A percentile compares a stretch with the other conserved stretches of the same genome.
Evolutionary conservation across 2,113 vertebrate species (phyloP).

Genomic region (Notiomystis cincta): DNA sequence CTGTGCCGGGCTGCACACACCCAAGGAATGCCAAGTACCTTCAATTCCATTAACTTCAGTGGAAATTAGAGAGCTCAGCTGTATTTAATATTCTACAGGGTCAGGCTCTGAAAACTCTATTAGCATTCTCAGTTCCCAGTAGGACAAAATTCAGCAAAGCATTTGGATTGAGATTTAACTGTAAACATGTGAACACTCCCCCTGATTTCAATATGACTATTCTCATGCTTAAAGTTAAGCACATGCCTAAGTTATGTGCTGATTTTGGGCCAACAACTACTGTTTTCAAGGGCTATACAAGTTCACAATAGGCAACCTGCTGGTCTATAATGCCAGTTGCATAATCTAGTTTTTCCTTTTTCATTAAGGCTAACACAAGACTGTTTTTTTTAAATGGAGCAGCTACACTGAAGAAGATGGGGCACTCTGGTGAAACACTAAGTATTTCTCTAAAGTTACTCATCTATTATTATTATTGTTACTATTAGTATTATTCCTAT

Average conservation of each 20-base stretch:
- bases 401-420: not conserved
- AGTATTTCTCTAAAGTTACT: not conserved
- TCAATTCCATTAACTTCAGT: slow-evolving; percentile 49
- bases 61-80: slow-evolving; percentile 46
- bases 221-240: slow-evolving; percentile 56
- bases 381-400: not conserved
- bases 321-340: not conserved
- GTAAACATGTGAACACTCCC: slow-evolving; percentile 46
- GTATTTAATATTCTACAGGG: slow-evolving; percentile 46
- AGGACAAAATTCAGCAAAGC: slow-evolving; percentile 38
- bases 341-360: not conserved
- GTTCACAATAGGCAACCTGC: not conserved
- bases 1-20: not conserved
- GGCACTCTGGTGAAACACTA: not conserved
- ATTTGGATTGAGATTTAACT: slow-evolving; percentile 49
- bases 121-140: slow-evolving; percentile 40
- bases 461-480: not conserved
- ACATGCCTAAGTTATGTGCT: slow-evolving; percentile 19
- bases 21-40: not conserved
- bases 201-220: not conserved
- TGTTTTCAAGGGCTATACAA: slow-evolving; percentile 15
- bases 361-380: not conserved
- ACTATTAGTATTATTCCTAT: slow-evolving; percentile 25
- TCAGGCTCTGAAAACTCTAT: slow-evolving; percentile 48
- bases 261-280: slow-evolving; percentile 48